phyloP scores from a whole-genome alignment of 2,888 invertebrate genomes.

The Microchrysa polita region DNA sequence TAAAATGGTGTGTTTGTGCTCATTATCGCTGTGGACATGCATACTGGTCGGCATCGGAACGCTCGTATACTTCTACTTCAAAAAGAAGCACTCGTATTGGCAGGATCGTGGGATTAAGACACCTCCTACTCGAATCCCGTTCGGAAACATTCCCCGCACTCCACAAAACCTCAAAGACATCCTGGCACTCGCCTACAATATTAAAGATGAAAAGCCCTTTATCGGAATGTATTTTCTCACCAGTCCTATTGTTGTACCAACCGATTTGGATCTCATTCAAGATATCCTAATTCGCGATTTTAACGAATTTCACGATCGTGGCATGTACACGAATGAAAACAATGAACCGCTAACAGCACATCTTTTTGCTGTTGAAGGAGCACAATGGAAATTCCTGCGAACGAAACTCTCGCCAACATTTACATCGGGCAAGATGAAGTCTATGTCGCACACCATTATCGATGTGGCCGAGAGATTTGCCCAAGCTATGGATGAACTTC shows the following conservation, averaged over 20 bases:
- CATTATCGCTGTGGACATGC: background rate
- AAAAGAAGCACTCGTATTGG: slow-evolving; percentile 52
- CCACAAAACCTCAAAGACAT: slow-evolving; percentile 43
- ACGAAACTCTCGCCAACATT: slow-evolving; percentile 62
- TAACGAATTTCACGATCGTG: slow-evolving; percentile 55
- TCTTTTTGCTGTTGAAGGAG: slow-evolving; percentile 55
- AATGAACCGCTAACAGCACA: slow-evolving; percentile 56
- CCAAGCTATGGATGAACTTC: slow-evolving; percentile 42
- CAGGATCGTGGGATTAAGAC: slow-evolving; percentile 51
- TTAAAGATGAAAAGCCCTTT: slow-evolving; percentile 44
- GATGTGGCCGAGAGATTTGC: slow-evolving; percentile 56
- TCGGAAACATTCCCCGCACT: slow-evolving; percentile 53
- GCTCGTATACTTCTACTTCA: slow-evolving; percentile 35
- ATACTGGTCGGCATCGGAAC: background rate
- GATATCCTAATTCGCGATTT: slow-evolving; percentile 57
- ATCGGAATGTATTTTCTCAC: slow-evolving; percentile 49
- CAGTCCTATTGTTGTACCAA: slow-evolving; percentile 44
- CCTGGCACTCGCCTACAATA: slow-evolving; percentile 53
- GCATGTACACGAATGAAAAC: slow-evolving; percentile 53
- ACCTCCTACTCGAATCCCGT: slow-evolving; percentile 54
- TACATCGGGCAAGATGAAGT: slow-evolving; percentile 63
- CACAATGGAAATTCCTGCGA: slow-evolving; percentile 62
- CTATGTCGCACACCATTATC: slow-evolving; percentile 58
- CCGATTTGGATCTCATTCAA: slow-evolving; percentile 54
- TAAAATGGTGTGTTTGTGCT: too few species aligned